Base-by-base conservation (phyloP, 1,140 invertebrate genomes). In the Drosophila arawakana region DNA sequence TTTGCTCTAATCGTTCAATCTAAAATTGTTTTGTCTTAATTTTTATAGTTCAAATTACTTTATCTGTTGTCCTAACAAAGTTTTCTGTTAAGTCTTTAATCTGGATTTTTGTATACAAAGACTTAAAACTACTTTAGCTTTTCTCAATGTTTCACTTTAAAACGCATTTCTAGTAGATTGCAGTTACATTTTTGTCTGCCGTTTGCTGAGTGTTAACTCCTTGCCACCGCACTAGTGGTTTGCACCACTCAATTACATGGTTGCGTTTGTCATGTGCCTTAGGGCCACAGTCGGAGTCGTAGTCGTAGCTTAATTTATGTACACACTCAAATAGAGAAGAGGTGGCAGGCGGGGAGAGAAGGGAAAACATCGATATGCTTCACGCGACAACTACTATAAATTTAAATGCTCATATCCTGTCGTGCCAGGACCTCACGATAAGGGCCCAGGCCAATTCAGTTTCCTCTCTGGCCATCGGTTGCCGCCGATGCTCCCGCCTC, bases 391-490 rank as follows among this genome's bases (percentile, higher is more conserved):
- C 58, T 76, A 46, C 82, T 62, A 89, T 89, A 89, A 88, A 88
- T 88, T 88, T 80, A 77, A 86, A 85, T 86, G 73, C 81, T 85
- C 81, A 85, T 85, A 85, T 86, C 81, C 81, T 81, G 81, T 63
- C 57, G 63, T 70, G 41, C 55, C 44, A 69, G 71, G 52, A 60
- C 49, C 55, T 44, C 49, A 35, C 78, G 78, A 81, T 76, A 80
- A 68, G 59, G 43, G 63, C 18, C 47, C 13, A 68, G 49, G 47
- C 35, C 46, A 41, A 43, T 62, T 13, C 60, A 65, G 50, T 47
- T 47, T 21, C 7, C 15, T 34, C 30, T 15, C 35, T 8, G 13
- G 50, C n/a, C 13, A 3, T 54, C 30, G 4, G 46, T 3, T 18
- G 21, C 11, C 34, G 35, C 59, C 13, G 9, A 50, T 39, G 59